Percentiles rank a stretch among this genome's conserved stretches.
Evolutionary conservation across 2,113 vertebrate species (phyloP).

Genomic region (Neodon shergylaensis): DNA sequence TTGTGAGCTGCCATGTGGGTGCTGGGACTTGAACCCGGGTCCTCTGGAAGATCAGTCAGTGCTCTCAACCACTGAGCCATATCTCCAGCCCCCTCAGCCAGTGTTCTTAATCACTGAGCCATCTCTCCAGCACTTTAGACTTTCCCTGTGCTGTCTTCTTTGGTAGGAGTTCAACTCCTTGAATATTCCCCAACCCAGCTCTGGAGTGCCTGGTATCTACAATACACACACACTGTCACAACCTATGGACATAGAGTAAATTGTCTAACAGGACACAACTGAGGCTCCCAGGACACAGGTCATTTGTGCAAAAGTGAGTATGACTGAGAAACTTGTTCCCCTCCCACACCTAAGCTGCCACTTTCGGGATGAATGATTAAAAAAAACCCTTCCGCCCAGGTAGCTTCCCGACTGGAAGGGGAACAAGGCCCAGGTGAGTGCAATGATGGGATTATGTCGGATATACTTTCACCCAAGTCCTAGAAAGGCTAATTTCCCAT

Average conservation of each 20-base stretch:
- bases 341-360: neutral
- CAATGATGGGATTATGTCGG: neutral
- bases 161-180: neutral
- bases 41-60: too few relatives aligned
- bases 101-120: neutral
- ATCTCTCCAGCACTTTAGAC: neutral
- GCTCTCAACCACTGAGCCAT: too few relatives aligned
- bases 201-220: neutral
- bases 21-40: too few relatives aligned
- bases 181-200: neutral
- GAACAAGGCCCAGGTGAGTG: neutral
- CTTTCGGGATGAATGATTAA: neutral
- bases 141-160: neutral
- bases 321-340: conserved; percentile 11
- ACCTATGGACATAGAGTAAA: neutral
- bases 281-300: neutral
- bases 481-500: neutral
- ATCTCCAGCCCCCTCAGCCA: too few relatives aligned
- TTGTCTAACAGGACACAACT: neutral
- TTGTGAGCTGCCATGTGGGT: too few relatives aligned
- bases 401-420: neutral
- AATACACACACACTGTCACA: neutral
- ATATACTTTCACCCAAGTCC: neutral
- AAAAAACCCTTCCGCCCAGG: neutral
- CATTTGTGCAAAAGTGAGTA: neutral